Conservation (phyloP, 2,113 vertebrate species). For the Turnix velox region DNA sequence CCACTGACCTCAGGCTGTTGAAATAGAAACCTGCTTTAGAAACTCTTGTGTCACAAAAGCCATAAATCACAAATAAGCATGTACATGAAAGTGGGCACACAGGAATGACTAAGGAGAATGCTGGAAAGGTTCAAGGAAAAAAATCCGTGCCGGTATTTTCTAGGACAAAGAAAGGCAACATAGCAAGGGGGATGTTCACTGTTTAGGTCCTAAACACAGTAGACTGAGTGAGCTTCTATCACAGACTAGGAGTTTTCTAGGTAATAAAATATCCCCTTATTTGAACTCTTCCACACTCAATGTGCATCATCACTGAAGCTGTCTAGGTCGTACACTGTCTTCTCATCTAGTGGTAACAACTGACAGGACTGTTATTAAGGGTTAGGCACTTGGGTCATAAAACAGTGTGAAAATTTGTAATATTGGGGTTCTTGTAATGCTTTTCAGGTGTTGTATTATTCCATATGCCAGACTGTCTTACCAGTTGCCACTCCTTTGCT, state of each 20-base stretch:
- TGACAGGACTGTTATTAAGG: not conserved
- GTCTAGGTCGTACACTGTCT: fast-evolving
- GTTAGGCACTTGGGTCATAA: not conserved
- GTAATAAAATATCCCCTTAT: not conserved
- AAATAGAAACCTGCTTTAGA: not conserved
- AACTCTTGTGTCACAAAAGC: fast-evolving
- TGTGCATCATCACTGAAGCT: not conserved
- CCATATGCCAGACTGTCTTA: not conserved
- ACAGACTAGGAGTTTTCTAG: not conserved
- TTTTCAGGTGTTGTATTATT: not conserved
- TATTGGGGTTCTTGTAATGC: not conserved
- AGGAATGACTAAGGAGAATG: fast-evolving
- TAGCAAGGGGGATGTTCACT: not conserved
- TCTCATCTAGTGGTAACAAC: not conserved
- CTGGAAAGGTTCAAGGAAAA: not conserved
- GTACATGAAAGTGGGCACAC: not conserved
- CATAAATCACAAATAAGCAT: not conserved
- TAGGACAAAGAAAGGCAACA: not conserved
- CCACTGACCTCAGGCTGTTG: not conserved
- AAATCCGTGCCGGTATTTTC: not conserved
- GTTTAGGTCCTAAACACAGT: not conserved
- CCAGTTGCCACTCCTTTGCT: not conserved
- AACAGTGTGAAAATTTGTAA: not conserved
- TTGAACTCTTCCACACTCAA: not conserved
- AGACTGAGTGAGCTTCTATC: not conserved